Percentiles rank a stretch among this genome's conserved stretches.
Evolutionary conservation across 37 sponge, comb jelly and placozoan genomes (phyloP).

Genomic region (Cladorhizidae sp.): DNA sequence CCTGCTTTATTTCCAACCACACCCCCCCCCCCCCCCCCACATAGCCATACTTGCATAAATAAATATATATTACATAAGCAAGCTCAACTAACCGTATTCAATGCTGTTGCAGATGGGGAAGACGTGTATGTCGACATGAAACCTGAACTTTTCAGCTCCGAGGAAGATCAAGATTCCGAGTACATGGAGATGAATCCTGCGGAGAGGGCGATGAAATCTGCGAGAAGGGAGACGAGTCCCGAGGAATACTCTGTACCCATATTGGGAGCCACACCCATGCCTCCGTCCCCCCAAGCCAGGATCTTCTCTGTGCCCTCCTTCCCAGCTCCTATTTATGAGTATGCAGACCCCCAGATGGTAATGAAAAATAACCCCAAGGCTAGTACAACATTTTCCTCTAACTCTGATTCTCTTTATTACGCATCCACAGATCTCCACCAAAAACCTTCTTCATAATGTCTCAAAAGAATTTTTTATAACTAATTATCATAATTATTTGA

Average conservation of each 20-base stretch:
- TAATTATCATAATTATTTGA: no score
- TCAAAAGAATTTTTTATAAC: no score
- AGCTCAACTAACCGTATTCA: no score
- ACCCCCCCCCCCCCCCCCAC: no score
- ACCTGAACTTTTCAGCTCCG: background rate
- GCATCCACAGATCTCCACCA: slow-evolving; percentile 29
- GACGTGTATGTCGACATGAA: slow-evolving; percentile 28
- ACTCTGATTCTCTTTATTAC: slow-evolving; percentile 16
- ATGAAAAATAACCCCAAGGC: background rate
- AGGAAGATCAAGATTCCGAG: background rate
- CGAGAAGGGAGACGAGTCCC: no score
- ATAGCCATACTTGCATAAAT: no score
- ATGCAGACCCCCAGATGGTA: background rate
- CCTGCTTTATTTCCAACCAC: no score
- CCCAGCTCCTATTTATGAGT: background rate
- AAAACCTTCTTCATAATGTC: background rate
- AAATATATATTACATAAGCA: no score
- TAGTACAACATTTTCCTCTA: background rate
- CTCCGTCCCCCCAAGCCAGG: background rate
- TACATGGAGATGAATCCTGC: slow-evolving; percentile 11
- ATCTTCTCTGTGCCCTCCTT: background rate
- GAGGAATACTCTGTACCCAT: background rate
- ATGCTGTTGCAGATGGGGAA: slow-evolving; percentile 8
- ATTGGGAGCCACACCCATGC: background rate
- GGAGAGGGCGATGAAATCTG: background rate